phyloP scores from a whole-genome alignment of 1,140 invertebrate species.

The Dreissena polymorpha region DNA sequence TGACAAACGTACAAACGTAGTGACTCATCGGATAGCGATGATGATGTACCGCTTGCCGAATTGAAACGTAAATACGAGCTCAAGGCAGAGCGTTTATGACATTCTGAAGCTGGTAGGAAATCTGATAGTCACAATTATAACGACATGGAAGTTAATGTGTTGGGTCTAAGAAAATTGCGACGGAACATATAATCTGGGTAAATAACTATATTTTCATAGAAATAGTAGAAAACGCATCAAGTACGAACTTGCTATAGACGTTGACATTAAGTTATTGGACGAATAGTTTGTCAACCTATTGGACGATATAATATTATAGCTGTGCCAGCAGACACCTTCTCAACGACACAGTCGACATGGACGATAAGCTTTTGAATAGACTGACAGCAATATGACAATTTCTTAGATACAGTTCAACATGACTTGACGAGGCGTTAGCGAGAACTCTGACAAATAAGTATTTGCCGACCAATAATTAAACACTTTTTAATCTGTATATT shows the following conservation, averaged over 20 bases:
- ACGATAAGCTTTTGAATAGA: background rate
- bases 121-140: background rate
- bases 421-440: no score
- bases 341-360: background rate
- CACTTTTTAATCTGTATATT: background rate
- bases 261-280: background rate
- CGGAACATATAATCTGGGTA: no score
- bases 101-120: background rate
- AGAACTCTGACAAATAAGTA: no score
- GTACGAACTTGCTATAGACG: no score
- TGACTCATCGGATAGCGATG: background rate
- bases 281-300: background rate
- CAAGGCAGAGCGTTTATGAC: background rate
- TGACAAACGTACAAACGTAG: background rate
- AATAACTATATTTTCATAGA: no score
- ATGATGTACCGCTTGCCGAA: background rate
- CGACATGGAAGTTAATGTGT: background rate
- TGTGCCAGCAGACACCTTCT: background rate
- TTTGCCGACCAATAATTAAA: background rate
- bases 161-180: no score
- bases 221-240: no score
- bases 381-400: background rate
- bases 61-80: background rate
- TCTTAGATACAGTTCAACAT: no score
- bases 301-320: background rate